Evolutionary conservation across 2,888 invertebrate species (phyloP).

Genomic region (Drosophila crucigera): DNA sequence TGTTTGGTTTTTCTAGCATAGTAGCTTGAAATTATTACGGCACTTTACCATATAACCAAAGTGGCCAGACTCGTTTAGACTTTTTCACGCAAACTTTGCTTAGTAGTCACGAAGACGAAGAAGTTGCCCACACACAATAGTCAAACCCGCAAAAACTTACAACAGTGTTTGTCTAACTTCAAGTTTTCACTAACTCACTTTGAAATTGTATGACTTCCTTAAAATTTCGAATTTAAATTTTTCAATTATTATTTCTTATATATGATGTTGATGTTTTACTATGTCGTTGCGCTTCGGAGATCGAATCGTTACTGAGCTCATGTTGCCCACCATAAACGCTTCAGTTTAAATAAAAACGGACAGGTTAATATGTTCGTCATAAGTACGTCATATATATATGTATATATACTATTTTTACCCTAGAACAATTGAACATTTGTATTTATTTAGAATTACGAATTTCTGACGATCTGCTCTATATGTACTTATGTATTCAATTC

Average conservation of each 20-base stretch:
- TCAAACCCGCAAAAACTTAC: background rate
- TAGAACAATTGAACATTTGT: background rate
- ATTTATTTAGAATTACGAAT: background rate
- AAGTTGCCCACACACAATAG: constrained; percentile 4
- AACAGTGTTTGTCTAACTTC: constrained; percentile 1
- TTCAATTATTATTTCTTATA: background rate
- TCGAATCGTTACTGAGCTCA: constrained; percentile 12
- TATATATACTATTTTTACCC: too few species aligned
- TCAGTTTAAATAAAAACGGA: constrained; percentile 6
- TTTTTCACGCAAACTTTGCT: constrained; percentile 21
- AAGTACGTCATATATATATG: too few species aligned
- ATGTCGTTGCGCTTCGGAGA: background rate
- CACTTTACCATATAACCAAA: constrained; percentile 32
- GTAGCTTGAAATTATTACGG: constrained; percentile 15
- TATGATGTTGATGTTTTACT: too few species aligned
- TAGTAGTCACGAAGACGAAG: background rate
- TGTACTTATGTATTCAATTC: background rate
- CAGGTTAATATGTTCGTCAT: background rate
- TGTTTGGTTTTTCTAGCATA: constrained; percentile 27
- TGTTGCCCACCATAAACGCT: too few species aligned
- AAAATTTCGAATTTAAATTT: background rate
- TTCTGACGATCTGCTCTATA: background rate
- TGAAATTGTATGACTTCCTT: background rate
- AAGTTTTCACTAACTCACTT: background rate
- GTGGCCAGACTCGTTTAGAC: constrained; percentile 36